Conservation (phyloP, 2,888 invertebrate species). For the Theretra japonica region DNA sequence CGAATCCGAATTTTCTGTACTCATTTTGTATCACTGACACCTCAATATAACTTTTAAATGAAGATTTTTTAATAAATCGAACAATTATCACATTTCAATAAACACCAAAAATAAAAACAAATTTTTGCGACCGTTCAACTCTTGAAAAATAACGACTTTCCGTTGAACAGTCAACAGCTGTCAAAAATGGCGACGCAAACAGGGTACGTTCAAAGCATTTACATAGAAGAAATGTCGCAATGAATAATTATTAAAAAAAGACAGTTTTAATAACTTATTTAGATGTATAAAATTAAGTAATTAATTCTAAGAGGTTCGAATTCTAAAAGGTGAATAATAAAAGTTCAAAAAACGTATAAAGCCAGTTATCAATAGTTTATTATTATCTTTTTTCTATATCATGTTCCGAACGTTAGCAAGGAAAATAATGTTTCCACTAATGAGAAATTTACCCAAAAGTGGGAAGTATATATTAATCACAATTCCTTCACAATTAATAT, state of each 20-base stretch:
- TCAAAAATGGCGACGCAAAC: slow-evolving; percentile 34
- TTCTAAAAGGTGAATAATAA: not conserved
- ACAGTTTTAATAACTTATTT: not conserved
- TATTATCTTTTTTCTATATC: not conserved
- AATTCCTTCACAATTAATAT: too few species aligned
- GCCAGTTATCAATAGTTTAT: too few species aligned
- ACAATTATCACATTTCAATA: slow-evolving; percentile 38
- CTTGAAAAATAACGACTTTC: slow-evolving; percentile 54
- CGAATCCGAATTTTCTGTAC: slow-evolving; percentile 74
- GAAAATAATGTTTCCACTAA: not conserved
- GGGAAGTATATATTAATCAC: too few species aligned
- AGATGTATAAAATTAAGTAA: too few species aligned
- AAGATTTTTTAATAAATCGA: not conserved
- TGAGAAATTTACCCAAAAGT: not conserved
- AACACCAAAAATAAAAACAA: slow-evolving; percentile 29
- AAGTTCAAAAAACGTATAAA: not conserved
- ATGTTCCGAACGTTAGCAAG: not conserved
- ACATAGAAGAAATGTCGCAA: too few species aligned
- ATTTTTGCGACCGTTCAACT: slow-evolving; percentile 33
- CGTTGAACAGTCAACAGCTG: slow-evolving; percentile 25
- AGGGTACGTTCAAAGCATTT: slow-evolving; percentile 35
- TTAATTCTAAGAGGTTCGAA: too few species aligned
- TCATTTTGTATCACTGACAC: slow-evolving; percentile 60
- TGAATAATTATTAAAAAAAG: too few species aligned
- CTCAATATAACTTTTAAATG: not conserved